Evolutionary conservation across 2,113 vertebrate species (phyloP).

Genomic region (Callipepla californica): DNA sequence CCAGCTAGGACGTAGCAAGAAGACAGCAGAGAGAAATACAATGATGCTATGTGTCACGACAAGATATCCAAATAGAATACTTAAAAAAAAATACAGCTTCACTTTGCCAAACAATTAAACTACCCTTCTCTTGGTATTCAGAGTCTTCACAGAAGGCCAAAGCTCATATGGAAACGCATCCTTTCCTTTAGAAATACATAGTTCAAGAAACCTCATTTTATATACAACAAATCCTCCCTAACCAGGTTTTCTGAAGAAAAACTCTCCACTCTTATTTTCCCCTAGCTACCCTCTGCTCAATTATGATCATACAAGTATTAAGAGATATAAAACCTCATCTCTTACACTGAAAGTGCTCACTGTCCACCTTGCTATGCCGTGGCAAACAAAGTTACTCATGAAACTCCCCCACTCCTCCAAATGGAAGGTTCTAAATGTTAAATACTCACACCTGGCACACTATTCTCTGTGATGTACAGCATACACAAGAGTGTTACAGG

Average conservation of each 20-base stretch:
- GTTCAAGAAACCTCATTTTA: background rate
- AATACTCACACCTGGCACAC: background rate
- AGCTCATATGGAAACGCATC: background rate
- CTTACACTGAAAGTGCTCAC: background rate
- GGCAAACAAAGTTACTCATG: background rate
- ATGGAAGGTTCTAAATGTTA: background rate
- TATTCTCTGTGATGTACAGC: background rate
- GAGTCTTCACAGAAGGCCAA: background rate
- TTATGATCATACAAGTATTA: background rate
- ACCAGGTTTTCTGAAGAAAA: background rate
- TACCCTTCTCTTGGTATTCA: background rate
- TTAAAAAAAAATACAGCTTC: background rate
- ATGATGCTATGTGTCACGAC: accelerated
- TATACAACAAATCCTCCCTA: background rate
- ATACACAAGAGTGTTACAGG: background rate
- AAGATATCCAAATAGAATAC: background rate
- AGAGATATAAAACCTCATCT: background rate
- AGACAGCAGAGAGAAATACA: background rate
- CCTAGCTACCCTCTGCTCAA: background rate
- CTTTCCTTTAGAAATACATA: background rate
- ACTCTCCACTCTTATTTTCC: background rate
- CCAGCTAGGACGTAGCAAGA: background rate
- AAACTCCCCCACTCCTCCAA: background rate
- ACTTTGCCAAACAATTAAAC: background rate
- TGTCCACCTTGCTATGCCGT: background rate